A percentile compares a stretch with the other conserved stretches of the same genome.
phyloP scores from a whole-genome alignment of 2,113 vertebrate genomes.

The Lamprotornis superbus region DNA sequence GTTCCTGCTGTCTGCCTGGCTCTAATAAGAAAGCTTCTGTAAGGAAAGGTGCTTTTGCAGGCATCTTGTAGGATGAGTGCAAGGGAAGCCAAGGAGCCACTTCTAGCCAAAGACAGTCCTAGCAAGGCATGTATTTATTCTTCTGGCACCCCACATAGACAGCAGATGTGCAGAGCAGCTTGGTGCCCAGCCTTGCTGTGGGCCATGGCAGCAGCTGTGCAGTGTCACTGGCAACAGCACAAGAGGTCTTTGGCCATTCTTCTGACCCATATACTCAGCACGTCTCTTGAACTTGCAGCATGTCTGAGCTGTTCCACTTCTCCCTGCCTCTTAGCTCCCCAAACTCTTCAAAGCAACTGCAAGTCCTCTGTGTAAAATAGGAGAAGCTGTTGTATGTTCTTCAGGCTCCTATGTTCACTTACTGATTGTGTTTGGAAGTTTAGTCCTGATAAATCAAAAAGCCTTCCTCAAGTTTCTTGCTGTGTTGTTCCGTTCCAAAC shows the following conservation, averaged over 20 bases:
- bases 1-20: not conserved
- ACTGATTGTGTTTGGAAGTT: not conserved
- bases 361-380: not conserved
- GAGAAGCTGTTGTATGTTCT: not conserved
- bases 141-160: not conserved
- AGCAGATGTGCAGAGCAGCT: not conserved
- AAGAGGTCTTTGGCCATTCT: not conserved
- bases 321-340: not conserved
- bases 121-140: not conserved
- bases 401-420: not conserved
- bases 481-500: not conserved
- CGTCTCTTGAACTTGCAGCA: not conserved
- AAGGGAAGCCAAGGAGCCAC: not conserved
- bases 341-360: not conserved
- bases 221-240: not conserved
- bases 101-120: not conserved
- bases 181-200: not conserved
- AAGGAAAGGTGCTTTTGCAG: not conserved
- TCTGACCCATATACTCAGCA: not conserved
- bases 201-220: not conserved
- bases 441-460: not conserved
- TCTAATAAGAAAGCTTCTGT: not conserved
- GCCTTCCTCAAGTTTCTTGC: not conserved
- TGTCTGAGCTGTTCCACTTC: not conserved
- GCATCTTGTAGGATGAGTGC: accelerated